Evolutionary conservation across 2,113 vertebrate species (phyloP).

Genomic region (Heteronetta atricapilla): DNA sequence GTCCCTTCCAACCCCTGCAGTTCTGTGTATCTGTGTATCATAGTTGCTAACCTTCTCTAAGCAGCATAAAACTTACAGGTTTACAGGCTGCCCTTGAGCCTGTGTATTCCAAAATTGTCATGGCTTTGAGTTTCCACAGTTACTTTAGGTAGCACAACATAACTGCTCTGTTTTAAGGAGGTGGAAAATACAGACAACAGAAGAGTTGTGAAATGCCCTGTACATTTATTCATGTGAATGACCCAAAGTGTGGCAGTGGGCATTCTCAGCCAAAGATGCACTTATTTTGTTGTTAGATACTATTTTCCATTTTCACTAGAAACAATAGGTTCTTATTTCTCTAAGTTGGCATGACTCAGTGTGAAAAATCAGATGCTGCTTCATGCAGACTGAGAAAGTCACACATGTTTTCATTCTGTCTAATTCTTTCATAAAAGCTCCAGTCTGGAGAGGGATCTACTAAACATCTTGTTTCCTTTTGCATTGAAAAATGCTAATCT

Average conservation of each 20-base stretch:
- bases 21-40: no score
- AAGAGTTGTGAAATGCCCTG: background rate
- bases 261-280: background rate
- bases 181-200: background rate
- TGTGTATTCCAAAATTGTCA: background rate
- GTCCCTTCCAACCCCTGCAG: no score
- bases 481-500: background rate
- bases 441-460: background rate
- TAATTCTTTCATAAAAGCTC: background rate
- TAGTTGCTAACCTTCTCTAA: background rate
- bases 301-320: constrained; percentile 21
- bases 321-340: constrained; percentile 22
- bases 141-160: background rate
- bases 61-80: background rate
- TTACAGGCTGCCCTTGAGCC: background rate
- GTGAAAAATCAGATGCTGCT: constrained; percentile 43
- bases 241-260: background rate
- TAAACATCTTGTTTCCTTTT: background rate
- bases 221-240: background rate
- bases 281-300: background rate
- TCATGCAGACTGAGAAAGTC: constrained; percentile 19
- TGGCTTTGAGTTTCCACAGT: background rate
- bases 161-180: background rate
- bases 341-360: background rate
- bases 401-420: constrained; percentile 16